These are phyloP conservation scores for Laterallus jamaicensis DNA, from an alignment of 2,113 vertebrate genomes.

Conservation along the genomic window DNA sequence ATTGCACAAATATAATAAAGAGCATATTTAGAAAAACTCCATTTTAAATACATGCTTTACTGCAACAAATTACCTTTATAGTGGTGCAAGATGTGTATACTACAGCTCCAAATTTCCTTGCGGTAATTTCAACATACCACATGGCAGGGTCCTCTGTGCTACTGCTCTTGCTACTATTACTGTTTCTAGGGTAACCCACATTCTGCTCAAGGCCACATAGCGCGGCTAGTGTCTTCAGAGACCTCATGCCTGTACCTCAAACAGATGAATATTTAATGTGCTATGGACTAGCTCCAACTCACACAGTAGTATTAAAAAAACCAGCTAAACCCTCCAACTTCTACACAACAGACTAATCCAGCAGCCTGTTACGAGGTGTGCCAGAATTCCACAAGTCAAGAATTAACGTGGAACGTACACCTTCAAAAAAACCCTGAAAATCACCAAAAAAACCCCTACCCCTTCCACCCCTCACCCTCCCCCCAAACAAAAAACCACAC, in stretches of 20 bases:
- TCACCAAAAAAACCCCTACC: too few species aligned
- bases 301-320: background rate
- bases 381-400: background rate
- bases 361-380: background rate
- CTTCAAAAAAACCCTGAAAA: too few species aligned
- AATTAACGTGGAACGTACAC: rapidly evolving
- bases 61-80: background rate
- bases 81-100: background rate
- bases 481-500: too few species aligned
- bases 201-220: background rate
- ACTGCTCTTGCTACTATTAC: background rate
- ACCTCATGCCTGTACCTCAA: background rate
- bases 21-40: background rate
- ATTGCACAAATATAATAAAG: background rate
- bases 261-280: background rate
- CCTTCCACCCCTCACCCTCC: too few species aligned
- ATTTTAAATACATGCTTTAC: background rate
- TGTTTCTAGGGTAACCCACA: background rate
- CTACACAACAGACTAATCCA: background rate
- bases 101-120: background rate
- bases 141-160: background rate
- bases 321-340: background rate
- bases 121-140: background rate
- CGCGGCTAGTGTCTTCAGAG: background rate
- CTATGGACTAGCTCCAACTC: background rate